Evolutionary conservation across 2,113 vertebrate genomes (phyloP).

Genomic region (Thalassoma bifasciatum): DNA sequence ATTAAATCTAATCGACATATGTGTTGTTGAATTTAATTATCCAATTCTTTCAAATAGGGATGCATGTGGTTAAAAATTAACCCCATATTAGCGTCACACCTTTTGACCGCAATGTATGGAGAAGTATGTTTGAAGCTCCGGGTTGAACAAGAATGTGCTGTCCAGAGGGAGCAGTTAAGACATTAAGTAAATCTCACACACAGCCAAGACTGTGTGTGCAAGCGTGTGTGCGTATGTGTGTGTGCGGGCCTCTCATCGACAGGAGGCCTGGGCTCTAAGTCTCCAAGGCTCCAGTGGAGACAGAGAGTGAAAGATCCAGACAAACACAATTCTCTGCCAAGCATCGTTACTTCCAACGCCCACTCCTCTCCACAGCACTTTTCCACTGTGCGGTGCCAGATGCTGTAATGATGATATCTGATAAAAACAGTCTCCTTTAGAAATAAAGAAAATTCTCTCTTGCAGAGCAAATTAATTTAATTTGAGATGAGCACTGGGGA

Average conservation of each 20-base stretch:
- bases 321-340: slow-evolving; percentile 61
- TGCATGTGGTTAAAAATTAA: neutral
- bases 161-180: slow-evolving; percentile 24
- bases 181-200: slow-evolving; percentile 28
- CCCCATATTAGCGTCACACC: neutral
- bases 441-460: slow-evolving; percentile 15
- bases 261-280: slow-evolving; percentile 19
- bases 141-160: too few relatives aligned
- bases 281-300: slow-evolving; percentile 43
- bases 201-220: neutral
- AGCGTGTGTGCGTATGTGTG: neutral
- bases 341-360: slow-evolving; percentile 54
- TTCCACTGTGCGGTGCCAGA: slow-evolving; percentile 55
- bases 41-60: neutral
- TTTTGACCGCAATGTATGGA: too few relatives aligned
- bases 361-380: slow-evolving; percentile 37
- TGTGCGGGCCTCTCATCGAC: neutral
- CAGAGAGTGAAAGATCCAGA: slow-evolving; percentile 51
- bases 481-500: slow-evolving; percentile 25
- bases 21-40: slow-evolving; percentile 4
- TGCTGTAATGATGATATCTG: slow-evolving; percentile 22
- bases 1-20: neutral
- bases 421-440: slow-evolving; percentile 37
- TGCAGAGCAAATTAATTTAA: slow-evolving; percentile 33
- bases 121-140: too few relatives aligned